A percentile compares a stretch with the other conserved stretches of the same genome.
These are phyloP conservation scores for Sarcophaga bullata DNA, from an alignment of 1,140 invertebrate genomes.

Conservation along the genomic window DNA sequence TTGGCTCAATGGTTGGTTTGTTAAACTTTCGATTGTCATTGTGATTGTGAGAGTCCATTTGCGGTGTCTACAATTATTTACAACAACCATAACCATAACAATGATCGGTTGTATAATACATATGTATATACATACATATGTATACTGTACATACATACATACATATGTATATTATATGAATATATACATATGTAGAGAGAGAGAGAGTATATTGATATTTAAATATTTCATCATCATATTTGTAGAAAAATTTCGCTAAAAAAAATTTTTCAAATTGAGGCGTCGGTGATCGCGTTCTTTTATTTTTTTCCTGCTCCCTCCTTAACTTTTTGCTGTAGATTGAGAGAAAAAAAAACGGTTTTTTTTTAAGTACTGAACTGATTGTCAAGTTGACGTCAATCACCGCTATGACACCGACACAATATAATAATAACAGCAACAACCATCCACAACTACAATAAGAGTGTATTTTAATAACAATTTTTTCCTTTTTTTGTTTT, in stretches of 20 bases:
- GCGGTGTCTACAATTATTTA: not conserved
- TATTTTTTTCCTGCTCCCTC: not conserved
- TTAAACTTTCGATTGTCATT: not conserved
- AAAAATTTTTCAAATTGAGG: not conserved
- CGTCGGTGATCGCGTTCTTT: not conserved
- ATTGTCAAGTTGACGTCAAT: conserved; percentile 63
- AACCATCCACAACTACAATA: not conserved
- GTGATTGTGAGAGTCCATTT: not conserved
- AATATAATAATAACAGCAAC: conserved; percentile 1
- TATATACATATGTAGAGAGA: no score
- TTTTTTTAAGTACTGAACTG: conserved; percentile 37
- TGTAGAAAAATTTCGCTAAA: no score
- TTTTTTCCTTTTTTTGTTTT: no score
- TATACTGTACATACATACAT: no score
- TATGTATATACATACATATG: no score
- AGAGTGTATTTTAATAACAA: not conserved
- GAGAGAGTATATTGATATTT: no score
- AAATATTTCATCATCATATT: no score
- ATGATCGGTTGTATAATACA: not conserved
- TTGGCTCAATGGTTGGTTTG: not conserved
- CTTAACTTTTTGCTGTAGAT: not conserved
- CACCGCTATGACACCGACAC: conserved; percentile 51
- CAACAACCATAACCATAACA: conserved; percentile 1
- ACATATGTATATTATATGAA: no score
- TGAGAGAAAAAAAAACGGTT: not conserved